phyloP scores from a whole-genome alignment of 2,888 invertebrate genomes.

The Perdita meconis region DNA sequence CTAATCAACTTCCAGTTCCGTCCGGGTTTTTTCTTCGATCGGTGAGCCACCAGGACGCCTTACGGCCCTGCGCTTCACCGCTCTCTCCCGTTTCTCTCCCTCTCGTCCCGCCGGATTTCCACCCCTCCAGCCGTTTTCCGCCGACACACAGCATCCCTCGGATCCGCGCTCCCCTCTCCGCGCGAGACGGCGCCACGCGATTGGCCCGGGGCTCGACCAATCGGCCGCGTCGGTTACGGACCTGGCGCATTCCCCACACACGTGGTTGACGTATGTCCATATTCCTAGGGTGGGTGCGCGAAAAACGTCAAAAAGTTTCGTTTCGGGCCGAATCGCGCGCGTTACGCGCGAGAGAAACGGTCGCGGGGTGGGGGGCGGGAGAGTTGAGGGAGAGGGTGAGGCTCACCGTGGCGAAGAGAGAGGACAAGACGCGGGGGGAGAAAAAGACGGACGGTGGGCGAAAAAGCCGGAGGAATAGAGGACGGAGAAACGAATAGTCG shows the following conservation, averaged over 20 bases:
- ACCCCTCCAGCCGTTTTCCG: constrained; percentile 58
- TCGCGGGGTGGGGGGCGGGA: neutral
- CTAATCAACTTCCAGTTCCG: constrained; percentile 52
- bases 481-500: constrained; percentile 22
- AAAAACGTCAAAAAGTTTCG: constrained; percentile 81
- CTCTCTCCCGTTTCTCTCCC: constrained; percentile 50
- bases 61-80: constrained; percentile 55
- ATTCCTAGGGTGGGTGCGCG: constrained; percentile 76
- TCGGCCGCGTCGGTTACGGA: constrained; percentile 56
- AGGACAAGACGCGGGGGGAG: neutral
- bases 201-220: constrained; percentile 74
- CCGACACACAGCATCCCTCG: constrained; percentile 57
- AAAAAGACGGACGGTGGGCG: neutral
- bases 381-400: neutral
- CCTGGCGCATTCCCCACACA: constrained; percentile 81
- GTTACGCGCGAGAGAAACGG: constrained; percentile 52
- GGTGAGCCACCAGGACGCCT: constrained; percentile 30
- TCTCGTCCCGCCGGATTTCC: constrained; percentile 61
- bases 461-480: neutral
- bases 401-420: neutral
- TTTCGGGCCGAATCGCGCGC: constrained; percentile 68
- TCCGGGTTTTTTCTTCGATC: constrained; percentile 48
- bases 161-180: constrained; percentile 50
- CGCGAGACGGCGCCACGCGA: constrained; percentile 32
- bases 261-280: constrained; percentile 82